Evolutionary conservation across 2,113 vertebrate genomes (phyloP).

Genomic region (Pelobates fuscus): DNA sequence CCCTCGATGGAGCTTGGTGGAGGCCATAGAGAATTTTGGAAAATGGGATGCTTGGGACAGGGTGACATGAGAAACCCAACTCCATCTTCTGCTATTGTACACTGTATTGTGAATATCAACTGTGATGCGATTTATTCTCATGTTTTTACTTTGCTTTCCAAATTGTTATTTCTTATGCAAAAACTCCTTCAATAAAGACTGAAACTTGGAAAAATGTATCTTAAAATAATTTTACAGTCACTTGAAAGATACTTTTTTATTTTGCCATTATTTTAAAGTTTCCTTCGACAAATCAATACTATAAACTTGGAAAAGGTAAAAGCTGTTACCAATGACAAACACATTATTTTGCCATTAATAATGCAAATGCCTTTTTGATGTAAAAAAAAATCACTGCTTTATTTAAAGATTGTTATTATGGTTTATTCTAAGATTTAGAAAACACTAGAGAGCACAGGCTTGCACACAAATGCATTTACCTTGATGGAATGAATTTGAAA

Average conservation of each 20-base stretch:
- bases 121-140: too few relatives aligned
- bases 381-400: conserved; percentile 70
- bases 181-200: too few relatives aligned
- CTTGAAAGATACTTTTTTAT: neutral
- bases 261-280: conserved; percentile 60
- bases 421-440: conserved; percentile 84
- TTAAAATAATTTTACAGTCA: neutral
- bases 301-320: conserved; percentile 36
- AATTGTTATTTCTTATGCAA: too few relatives aligned
- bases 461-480: conserved; percentile 87
- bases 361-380: conserved; percentile 74
- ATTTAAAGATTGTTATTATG: conserved; percentile 84
- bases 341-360: conserved; percentile 88
- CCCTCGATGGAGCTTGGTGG: too few relatives aligned
- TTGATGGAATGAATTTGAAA: conserved; percentile 87
- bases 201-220: too few relatives aligned
- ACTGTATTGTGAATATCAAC: too few relatives aligned
- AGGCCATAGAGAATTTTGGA: too few relatives aligned
- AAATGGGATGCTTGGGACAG: too few relatives aligned
- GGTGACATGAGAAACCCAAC: too few relatives aligned
- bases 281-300: conserved; percentile 59
- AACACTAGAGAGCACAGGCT: conserved; percentile 84
- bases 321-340: conserved; percentile 78
- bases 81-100: too few relatives aligned
- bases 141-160: too few relatives aligned